Evolutionary conservation across 1,140 invertebrate genomes (phyloP), one percentile per base, ranked within the genome.

Genomic region (Nymphalis io): DNA sequence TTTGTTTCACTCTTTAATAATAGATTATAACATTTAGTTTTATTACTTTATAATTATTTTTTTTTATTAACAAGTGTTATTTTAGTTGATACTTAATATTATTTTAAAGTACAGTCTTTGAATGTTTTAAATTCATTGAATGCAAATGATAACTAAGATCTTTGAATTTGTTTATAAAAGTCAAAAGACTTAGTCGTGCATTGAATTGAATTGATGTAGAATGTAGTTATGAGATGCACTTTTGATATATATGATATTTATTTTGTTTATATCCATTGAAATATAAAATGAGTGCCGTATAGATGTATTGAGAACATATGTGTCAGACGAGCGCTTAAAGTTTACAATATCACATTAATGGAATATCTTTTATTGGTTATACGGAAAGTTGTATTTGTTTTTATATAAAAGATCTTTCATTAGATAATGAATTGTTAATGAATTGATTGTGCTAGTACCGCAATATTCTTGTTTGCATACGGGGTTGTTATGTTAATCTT

Each of bases 401-500:
- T 15, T 15, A 27, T 55, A 55, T 55, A 55, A 27, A 55, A 38
- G 48, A 62, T 62, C 55, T 69, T 69, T 69, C 59, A 46, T 69
- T 58, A 46, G 27, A 13, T 55, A 23, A 55, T 53, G 48, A 53
- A 53, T 55, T 23, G 11, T 40, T 48, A n/a, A 55, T 27, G 51
- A 55, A 55, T 55, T 23, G 21, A 18, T 23, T 20, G 60, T 67
- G 70, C 64, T 48, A 27, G 33, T 62, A 42, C 18, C 51, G 63
- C 68, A 39, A 33, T 55, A 72, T 77, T 80, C 70, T 80, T 82
- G 80, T 89, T 84, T 79, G 76, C 80, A 74, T 76, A 82, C 68
- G 79, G 84, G 86, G 85, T 88, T 87, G 81, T 91, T 86, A 87
- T 83, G 80, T 87, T 89, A 86, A 86, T 85, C 71, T 84, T 90